Base-by-base conservation (phyloP, 2,888 invertebrate species). In the Heliconius ethilla region DNA sequence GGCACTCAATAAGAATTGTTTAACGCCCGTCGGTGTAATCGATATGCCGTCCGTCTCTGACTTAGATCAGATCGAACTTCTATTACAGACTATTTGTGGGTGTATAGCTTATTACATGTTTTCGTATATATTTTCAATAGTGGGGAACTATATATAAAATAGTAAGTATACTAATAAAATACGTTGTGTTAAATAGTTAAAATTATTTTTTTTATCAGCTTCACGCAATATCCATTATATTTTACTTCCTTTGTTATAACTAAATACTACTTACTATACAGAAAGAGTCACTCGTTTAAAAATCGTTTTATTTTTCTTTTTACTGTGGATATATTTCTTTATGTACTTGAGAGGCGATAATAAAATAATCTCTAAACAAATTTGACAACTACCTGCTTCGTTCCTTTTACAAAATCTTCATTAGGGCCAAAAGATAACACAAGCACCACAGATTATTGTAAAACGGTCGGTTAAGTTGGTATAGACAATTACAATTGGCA, bases 1-100 rank as follows among this genome's bases (percentile, higher is more conserved):
- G 79, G 78, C 80, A 77, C 79, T 81, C 70, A 75, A 77, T 81
- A 80, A 69, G 79, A 80, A 79, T 78, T 77, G 80, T 80, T 81
- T 80, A 81, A 76, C 79, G 81, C 80, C 80, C 81, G 75, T 76
- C 51, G 37, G 75, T 59, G 75, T 77, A 79, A 80, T 81, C 79
- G 79, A 80, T 80, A 77, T 75, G 78, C 76, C 22, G 76, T 74
- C 75, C 72, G 59, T 72, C 72, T 72, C 72, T 67, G 75, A 63
- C 51, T 59, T 27, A 51, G 70, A 78, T 74, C 59, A 70, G 51
- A 70, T 67, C 25, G 59, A 75, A 75, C 74, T 33, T 66, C 51
- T 33, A 66, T 75, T 75, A 66, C 33, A 18, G 62, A 40, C 45
- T 70, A 70, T 69, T 62, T 69, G 62, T 37, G 62, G 22, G 15